Base-by-base conservation (phyloP, 2,888 invertebrate genomes). In the Periphyllus acericola region DNA sequence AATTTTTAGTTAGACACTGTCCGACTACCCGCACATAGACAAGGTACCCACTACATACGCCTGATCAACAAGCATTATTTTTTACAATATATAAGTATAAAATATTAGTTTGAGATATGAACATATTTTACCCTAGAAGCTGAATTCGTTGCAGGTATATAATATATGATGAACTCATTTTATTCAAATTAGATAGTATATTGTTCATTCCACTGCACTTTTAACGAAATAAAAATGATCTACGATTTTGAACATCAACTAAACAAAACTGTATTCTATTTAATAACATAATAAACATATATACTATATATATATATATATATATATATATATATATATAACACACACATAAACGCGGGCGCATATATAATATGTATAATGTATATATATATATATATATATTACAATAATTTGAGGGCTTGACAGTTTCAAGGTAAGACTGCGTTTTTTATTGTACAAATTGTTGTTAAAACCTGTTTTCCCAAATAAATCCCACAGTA, bases 401-500 rank as follows among this genome's bases (percentile, higher is more conserved):
- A 85, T 85, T 78, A 78, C 76, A 76, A 85, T 85, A 68, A 78
- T 85, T 85, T 85, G 84, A 85, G 78, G 76, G 68, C 84, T 85
- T 85, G 84, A 85, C 84, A 85, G 84, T 85, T 85, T 68, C 84
- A 85, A 85, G 84, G 84, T 85, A 78, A 78, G 66, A 85, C 84
- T 34, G 76, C 78, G 84, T 85, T 85, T 85, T 78, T 85, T 78
- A 78, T 85, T 78, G 76, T 85, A 85, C 84, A 85, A 85, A 85
- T 85, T 85, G 84, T 85, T 85, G 76, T 85, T 78, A 71, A 85
- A 85, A 85, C 84, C 84, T 78, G 84, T 85, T 85, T 85, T 78
- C 84, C 78, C 66, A 52, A 85, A 85, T 85, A 85, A 85, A 85
- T 85, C 84, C 68, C 84, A 85, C 84, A 85, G 84, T 85, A 78